Conservation (phyloP, 2,888 invertebrate species). For the Rhamphomyia laevipes region DNA sequence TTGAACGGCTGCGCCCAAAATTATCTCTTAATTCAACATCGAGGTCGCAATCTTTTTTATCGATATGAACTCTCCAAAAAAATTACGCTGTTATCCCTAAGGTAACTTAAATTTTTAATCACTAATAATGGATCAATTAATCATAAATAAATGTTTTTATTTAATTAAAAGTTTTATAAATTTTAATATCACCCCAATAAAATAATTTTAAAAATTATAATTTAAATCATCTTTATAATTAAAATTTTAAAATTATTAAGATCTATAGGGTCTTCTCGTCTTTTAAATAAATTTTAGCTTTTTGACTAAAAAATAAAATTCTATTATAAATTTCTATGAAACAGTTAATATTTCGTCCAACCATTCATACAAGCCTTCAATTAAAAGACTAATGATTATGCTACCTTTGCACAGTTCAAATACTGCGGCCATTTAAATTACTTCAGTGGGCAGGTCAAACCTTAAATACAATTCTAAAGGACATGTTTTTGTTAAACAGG, state of each 20-base stretch:
- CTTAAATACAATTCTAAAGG: constrained; percentile 51
- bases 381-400: constrained; percentile 72
- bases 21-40: constrained; percentile 75
- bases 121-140: constrained; percentile 44
- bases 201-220: constrained; percentile 38
- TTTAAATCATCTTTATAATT: constrained; percentile 33
- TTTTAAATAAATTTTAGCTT: constrained; percentile 52
- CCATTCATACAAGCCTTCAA: constrained; percentile 68
- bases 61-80: constrained; percentile 61
- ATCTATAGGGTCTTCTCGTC: constrained; percentile 74
- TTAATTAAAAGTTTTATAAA: constrained; percentile 44
- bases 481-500: constrained; percentile 72
- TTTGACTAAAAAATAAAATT: constrained; percentile 52
- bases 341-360: constrained; percentile 53
- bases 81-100: constrained; percentile 79
- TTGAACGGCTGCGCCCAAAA: constrained; percentile 53
- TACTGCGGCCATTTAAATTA: constrained; percentile 64
- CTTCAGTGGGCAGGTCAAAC: constrained; percentile 62
- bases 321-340: constrained; percentile 40
- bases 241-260: constrained; percentile 41
- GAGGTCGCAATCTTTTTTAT: constrained; percentile 71
- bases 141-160: constrained; percentile 37
- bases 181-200: constrained; percentile 54
- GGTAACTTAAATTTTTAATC: constrained; percentile 62
- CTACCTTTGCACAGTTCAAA: constrained; percentile 69